Conservation (phyloP, 2,888 invertebrate genomes). For the Pheosia tremula region DNA sequence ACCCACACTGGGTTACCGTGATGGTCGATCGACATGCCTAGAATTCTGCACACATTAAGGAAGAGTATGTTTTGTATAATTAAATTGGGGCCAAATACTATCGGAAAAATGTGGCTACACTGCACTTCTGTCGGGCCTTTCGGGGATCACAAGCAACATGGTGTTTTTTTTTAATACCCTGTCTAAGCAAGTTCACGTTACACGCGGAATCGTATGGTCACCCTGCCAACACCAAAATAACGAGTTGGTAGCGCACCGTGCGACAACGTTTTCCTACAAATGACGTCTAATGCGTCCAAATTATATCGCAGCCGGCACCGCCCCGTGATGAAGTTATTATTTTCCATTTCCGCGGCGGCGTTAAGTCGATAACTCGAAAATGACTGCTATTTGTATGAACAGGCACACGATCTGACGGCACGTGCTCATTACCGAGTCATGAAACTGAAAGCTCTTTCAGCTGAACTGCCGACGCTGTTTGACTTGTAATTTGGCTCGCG, state of each 20-base stretch:
- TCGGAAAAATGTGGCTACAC: no score
- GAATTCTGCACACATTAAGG: no score
- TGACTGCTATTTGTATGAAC: constrained; percentile 75
- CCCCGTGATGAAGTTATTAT: constrained; percentile 81
- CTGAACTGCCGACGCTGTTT: constrained; percentile 32
- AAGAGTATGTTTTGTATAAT: no score
- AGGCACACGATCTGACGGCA: constrained; percentile 61
- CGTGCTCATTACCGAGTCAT: constrained; percentile 73
- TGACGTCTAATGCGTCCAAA: constrained; percentile 75
- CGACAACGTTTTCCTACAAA: constrained; percentile 63
- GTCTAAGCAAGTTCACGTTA: not conserved
- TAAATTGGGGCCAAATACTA: no score
- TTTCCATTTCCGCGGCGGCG: constrained; percentile 79
- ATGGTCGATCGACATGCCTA: no score
- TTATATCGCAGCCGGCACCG: constrained; percentile 60
- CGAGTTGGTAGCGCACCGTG: constrained; percentile 40
- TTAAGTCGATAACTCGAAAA: constrained; percentile 84
- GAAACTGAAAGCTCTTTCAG: constrained; percentile 41
- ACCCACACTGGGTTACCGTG: no score
- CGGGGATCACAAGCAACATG: no score
- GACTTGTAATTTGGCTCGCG: constrained; percentile 28
- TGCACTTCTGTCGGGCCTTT: no score
- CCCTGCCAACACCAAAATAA: constrained; percentile 26
- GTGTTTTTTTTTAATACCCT: no score
- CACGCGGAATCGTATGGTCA: not conserved